Evolutionary conservation across 2,113 vertebrate genomes (phyloP).

Genomic region (Eupsittula cactorum): DNA sequence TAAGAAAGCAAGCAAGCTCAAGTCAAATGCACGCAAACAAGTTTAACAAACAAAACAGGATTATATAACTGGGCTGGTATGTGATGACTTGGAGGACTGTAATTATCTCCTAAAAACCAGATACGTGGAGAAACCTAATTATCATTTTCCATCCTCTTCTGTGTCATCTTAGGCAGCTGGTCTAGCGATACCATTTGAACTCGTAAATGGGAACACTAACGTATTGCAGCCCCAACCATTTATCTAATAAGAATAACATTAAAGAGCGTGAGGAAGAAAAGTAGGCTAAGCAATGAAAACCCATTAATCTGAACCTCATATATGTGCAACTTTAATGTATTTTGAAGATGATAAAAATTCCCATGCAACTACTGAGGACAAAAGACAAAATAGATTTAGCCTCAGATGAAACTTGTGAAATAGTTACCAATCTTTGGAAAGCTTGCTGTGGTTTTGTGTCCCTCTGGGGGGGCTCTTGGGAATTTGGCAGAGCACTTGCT

Average conservation of each 20-base stretch:
- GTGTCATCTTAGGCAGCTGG: conserved; percentile 1
- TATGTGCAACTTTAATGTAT: background rate
- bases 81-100: conserved; percentile 15
- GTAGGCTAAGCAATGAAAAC: background rate
- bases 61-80: conserved; percentile 46
- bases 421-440: background rate
- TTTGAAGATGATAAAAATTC: background rate
- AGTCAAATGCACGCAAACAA: conserved; percentile 50
- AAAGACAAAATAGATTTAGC: background rate
- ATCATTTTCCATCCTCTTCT: conserved; percentile 22
- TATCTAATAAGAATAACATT: background rate
- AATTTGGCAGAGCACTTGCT: background rate
- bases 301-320: background rate
- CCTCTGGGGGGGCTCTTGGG: background rate
- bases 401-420: background rate
- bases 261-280: background rate
- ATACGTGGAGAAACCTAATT: conserved; percentile 47
- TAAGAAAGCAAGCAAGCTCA: background rate
- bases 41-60: conserved; percentile 62
- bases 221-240: background rate
- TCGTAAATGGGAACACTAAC: background rate
- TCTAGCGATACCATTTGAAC: background rate
- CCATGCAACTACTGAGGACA: background rate
- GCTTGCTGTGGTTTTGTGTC: background rate
- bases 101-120: conserved; percentile 20